Evolutionary conservation across 2,888 invertebrate genomes (phyloP).

Genomic region (Drosophila austrosaltans): DNA sequence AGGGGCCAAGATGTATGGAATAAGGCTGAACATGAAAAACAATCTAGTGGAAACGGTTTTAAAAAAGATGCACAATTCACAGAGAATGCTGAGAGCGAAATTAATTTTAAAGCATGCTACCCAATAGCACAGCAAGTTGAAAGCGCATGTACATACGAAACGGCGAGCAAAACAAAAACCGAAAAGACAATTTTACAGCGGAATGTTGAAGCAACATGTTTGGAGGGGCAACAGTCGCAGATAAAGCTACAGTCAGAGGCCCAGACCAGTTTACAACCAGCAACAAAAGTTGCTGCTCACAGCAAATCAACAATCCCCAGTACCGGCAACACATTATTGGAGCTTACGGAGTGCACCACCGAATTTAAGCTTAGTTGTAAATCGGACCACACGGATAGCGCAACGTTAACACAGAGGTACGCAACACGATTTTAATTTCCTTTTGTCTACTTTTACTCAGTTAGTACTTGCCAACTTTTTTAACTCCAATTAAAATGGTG

Average conservation of each 20-base stretch:
- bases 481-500: background rate
- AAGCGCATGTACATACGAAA: slow-evolving; percentile 61
- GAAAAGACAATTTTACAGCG: slow-evolving; percentile 40
- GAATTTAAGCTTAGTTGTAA: slow-evolving; percentile 81
- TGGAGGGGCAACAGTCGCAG: slow-evolving; percentile 53
- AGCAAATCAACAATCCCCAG: slow-evolving; percentile 45
- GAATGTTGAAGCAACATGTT: slow-evolving; percentile 61
- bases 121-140: slow-evolving; percentile 60
- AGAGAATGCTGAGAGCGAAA: slow-evolving; percentile 36
- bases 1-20: background rate
- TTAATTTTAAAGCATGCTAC: slow-evolving; percentile 73
- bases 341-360: slow-evolving; percentile 32
- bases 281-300: slow-evolving; percentile 56
- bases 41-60: background rate
- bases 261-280: slow-evolving; percentile 48
- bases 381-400: slow-evolving; percentile 82
- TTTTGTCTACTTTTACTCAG: slow-evolving; percentile 18
- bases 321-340: slow-evolving; percentile 42
- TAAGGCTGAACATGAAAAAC: slow-evolving; percentile 34
- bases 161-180: slow-evolving; percentile 79
- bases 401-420: slow-evolving; percentile 80
- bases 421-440: slow-evolving; percentile 54
- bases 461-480: slow-evolving; percentile 15
- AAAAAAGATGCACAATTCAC: slow-evolving; percentile 29
- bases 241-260: background rate